Conservation (phyloP, 2,113 vertebrate species). For the Nestor notabilis region DNA sequence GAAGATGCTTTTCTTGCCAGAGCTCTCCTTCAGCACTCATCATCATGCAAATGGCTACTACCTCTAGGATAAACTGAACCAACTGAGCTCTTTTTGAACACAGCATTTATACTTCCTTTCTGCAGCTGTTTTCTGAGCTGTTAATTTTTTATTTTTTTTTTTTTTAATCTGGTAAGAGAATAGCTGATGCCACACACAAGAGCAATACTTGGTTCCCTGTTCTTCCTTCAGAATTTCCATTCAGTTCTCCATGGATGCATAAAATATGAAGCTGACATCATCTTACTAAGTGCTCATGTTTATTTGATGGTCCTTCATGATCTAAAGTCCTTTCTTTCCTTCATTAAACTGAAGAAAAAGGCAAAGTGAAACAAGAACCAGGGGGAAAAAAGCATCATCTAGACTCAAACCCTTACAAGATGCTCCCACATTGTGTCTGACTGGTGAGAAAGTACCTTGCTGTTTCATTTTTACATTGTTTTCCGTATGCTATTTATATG, state of each 20-base stretch:
- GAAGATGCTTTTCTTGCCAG: neutral
- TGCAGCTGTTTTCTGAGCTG: neutral
- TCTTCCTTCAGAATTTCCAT: neutral
- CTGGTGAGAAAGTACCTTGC: neutral
- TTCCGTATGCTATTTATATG: neutral
- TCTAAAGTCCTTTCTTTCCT: neutral
- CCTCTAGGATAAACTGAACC: neutral
- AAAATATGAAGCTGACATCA: neutral
- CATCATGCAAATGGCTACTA: accelerated
- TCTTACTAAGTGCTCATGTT: neutral
- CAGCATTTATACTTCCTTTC: neutral
- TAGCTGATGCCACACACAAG: neutral
- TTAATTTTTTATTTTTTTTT: neutral
- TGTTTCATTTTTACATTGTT: neutral
- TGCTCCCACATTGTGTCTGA: neutral
- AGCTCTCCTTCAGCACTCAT: neutral
- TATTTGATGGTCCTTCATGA: neutral
- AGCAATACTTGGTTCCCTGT: neutral
- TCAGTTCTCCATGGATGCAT: neutral
- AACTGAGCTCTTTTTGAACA: neutral
- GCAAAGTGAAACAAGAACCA: neutral
- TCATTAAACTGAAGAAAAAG: neutral
- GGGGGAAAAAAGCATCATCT: neutral
- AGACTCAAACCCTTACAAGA: neutral
- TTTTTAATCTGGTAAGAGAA: neutral